Percentiles rank a stretch among this genome's conserved stretches.
These are phyloP conservation scores for Enteromius afrohamiltoni DNA, from an alignment of 2,797 vertebrate species.

Conservation along the genomic window DNA sequence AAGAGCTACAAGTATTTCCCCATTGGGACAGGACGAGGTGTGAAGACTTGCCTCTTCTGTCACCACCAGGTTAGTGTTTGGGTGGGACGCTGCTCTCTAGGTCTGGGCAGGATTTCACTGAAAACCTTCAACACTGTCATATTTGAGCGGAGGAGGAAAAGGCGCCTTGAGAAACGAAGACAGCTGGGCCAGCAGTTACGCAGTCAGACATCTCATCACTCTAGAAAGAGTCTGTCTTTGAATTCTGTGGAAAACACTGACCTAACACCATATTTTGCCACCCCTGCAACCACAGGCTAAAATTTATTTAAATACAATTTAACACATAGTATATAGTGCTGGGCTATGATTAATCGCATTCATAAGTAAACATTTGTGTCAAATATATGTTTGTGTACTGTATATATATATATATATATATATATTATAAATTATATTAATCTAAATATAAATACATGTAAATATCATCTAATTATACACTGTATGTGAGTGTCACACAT, in stretches of 20 bases:
- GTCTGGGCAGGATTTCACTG: conserved; percentile 48
- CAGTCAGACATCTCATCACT: conserved; percentile 31
- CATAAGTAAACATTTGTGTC: too few relatives aligned
- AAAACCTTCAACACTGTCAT: conserved; percentile 41
- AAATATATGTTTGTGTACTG: too few relatives aligned
- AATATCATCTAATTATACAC: too few relatives aligned
- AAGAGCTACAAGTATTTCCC: conserved; percentile 45
- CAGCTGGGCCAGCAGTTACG: conserved; percentile 31
- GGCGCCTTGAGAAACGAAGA: conserved; percentile 28
- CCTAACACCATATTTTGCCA: conserved; percentile 2
- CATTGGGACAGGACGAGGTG: conserved; percentile 35
- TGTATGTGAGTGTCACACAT: too few relatives aligned
- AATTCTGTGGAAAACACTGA: conserved; percentile 14
- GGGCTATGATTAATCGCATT: too few relatives aligned
- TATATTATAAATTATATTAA: too few relatives aligned
- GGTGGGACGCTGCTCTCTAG: conserved; percentile 46
- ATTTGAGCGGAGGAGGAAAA: conserved; percentile 10
- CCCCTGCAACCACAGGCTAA: background rate
- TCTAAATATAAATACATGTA: too few relatives aligned
- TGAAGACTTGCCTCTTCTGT: conserved; percentile 51
- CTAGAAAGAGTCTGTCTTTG: conserved; percentile 23
- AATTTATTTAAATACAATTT: background rate
- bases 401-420: too few relatives aligned
- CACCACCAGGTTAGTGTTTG: conserved; percentile 57
- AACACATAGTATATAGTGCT: too few relatives aligned